Conservation (phyloP, 2,113 vertebrate species). For the Podarcis muralis region DNA sequence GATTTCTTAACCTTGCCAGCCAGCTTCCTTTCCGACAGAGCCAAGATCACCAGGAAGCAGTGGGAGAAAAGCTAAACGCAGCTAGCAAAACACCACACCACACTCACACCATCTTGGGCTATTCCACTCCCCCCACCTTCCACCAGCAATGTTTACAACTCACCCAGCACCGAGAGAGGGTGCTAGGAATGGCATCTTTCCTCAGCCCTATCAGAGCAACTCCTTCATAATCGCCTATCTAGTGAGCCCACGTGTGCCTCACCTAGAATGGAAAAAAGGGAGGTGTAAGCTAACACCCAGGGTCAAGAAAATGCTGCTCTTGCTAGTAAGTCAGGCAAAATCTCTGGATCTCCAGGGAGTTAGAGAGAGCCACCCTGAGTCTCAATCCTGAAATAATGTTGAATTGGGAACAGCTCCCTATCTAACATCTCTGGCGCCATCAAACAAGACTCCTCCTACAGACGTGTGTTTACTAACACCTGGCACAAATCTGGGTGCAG, state of each 20-base stretch:
- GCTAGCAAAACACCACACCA: not conserved
- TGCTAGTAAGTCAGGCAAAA: not conserved
- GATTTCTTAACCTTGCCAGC: not conserved
- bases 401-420: not conserved
- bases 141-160: not conserved
- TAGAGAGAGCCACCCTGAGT: not conserved
- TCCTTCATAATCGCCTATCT: not conserved
- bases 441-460: not conserved
- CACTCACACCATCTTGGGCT: not conserved
- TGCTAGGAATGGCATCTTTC: not conserved
- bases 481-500: not conserved
- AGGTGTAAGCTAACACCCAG: not conserved
- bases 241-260: not conserved
- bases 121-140: no score
- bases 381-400: not conserved
- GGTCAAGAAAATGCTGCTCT: not conserved
- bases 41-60: not conserved
- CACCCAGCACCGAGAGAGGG: not conserved
- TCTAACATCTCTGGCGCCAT: not conserved
- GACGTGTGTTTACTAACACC: not conserved
- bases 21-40: not conserved
- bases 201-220: not conserved
- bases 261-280: not conserved
- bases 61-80: not conserved
- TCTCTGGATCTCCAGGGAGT: not conserved